Evolutionary conservation across 2,113 vertebrate genomes (phyloP), one percentile per base, ranked within the genome.

Genomic region (Ameiurus melas): DNA sequence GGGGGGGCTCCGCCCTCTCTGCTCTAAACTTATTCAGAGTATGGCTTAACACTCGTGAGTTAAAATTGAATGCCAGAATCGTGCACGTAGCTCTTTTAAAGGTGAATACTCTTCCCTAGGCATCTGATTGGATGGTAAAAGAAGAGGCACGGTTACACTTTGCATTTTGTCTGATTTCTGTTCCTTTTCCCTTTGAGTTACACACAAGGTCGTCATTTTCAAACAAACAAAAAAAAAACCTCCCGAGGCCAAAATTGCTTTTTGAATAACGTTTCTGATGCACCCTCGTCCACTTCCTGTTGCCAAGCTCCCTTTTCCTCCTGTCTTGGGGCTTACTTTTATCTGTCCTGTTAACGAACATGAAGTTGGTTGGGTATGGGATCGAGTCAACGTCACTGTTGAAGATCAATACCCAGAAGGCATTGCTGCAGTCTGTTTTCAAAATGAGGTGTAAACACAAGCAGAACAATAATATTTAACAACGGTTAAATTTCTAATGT

Each of bases 1-100:
- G 7, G 2, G 36, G 36, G 36, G 43, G 1, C 73, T 43, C 39
- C 6, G 43, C 22, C 73, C 73, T 2, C 73, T 77, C 1, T 51
- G 19, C 8, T 68, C 12, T 77, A 1, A 43, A 77, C 39, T 13
- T 79, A 33, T 70, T 53, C 14, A 70, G 17, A 27, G 1, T 9
- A 47, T 47, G 4, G n/a, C n/a, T 51, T 53, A n/a, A 39, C 70
- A 19, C 33, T 39, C 13, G 7, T 6, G 14, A 78, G 2, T 53
- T 57, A 58, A 22, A 13, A 14, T 39, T 13, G 5, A 39, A 60
- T 25, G 10, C 1, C 30, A 66, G 27, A 87, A 71, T 82, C 64
- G 14, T 87, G 27, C 78, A 87, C 27, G 51, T 82, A 87, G 62
- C 78, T 87, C 17, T 25, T 55, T 57, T 6, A 25, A 87, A 43